Evolutionary conservation across 1,140 invertebrate genomes (phyloP), one percentile per base, ranked within the genome.

Genomic region (Drosophila varians): DNA sequence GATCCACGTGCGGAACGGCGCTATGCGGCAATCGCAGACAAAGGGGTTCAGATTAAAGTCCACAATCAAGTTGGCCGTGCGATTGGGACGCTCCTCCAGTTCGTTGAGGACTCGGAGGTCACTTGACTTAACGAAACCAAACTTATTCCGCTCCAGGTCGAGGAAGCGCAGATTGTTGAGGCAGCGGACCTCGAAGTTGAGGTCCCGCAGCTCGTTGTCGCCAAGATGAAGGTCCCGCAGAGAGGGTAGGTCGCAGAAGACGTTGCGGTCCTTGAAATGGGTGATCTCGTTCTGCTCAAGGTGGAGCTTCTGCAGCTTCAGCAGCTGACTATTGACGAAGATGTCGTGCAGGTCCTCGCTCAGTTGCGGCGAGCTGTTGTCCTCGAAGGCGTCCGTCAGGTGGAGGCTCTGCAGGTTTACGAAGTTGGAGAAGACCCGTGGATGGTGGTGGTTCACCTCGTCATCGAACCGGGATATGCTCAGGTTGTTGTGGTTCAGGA

Each of bases 251-350:
- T 94, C 93, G 72, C 96, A 96, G 77, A 96, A 96, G 1, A 96
- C 93, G 28, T 74, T 83, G 5, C 91, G 90, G 84, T 96, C 94
- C 53, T 92, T 92, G 66, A 96, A 95, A 48, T 92, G 92, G 1
- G 92, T 93, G 47, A 96, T 96, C 89, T 96, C 94, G 84, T 96
- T 96, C 80, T 96, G 95, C 84, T 96, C 96, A 52, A 96, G 86
- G 91, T 96, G 95, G 0, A 96, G 87, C 77, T 96, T 96, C 56
- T 93, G 93, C 55, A 96, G 87, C 51, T 93, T 93, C 1, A 92
- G 93, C 43, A 96, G 82, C 80, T 95, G 94, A 61, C 95, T 95
- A 34, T 95, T 94, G 0, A 94, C 92, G 79, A 96, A 96, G 52
- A 96, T 95, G 72, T 95, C 93, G 71, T 95, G 94, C 21, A 96